Evolutionary conservation across 2,888 invertebrate species (phyloP), one percentile per base, ranked within the genome.

Genomic region (Cheilosia grossa): DNA sequence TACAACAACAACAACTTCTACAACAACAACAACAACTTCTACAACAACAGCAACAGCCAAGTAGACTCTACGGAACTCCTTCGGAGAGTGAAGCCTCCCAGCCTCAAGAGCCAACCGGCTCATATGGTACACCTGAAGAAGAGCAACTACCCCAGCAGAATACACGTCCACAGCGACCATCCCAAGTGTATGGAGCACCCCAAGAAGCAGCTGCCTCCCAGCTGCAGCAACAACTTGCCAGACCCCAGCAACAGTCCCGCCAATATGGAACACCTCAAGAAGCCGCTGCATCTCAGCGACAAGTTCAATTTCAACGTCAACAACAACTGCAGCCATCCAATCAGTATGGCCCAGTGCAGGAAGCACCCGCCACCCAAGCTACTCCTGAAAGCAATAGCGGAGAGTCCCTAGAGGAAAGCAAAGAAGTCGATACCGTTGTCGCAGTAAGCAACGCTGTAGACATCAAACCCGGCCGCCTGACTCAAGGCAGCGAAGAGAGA

Each of bases 341-440:
- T 19, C 85, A 85, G 44, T 85, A 85, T 37, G 85, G 85, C n/a
- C 64, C 70, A 0, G 75, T 75, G 47, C 37, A 44, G 13, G 49
- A 63, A 19, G 27, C 51, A 17, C 51, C 79, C n/a, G 21, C 64
- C 13, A 61, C 56, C 3, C 40, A 44, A 7, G 37, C 85, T 0
- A 3, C 53, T 47, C 51, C 77, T 3, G 85, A 85, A n/a, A 40
- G 54, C 19, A 44, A 24, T 13, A 83, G 83, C 37, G 66, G 24
- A 9, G 85, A 85, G 27, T 85, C 85, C 2, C 17, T 81, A 0
- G 85, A 81, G 9, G 85, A 85, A 21, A 85, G 66, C 42, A 85
- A 72, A 24, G 85, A 85, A 40, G 77, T 81, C 33, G 85, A 85
- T 24, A 85, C 66, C 21, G 81, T 85, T 7, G 66, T 61, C 21